Evolutionary conservation across 2,888 invertebrate genomes (phyloP), one percentile per base, ranked within the genome.

Genomic region (Hydroisotoma schaefferi): DNA sequence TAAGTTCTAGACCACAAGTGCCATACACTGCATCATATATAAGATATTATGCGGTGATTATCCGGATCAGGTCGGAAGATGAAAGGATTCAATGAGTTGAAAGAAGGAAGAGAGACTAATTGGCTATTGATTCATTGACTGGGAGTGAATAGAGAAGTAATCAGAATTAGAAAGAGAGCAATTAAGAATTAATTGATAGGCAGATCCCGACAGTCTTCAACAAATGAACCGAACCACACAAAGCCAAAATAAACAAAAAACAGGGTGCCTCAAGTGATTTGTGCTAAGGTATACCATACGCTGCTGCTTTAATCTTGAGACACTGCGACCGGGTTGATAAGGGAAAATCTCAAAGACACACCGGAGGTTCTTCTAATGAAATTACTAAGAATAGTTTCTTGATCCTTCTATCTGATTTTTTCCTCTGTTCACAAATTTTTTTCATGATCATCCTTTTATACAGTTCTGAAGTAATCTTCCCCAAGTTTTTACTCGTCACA

Each of bases 121-220:
- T 64, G 61, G 58, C 64, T 58, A 64, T 64, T 64, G 64, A 64
- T 64, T 64, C 64, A 64, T 58, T 61, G 64, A 64, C 56, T 29
- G 18, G 47, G 5, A 37, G 52, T 52, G 52, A 52, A 52, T 52
- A 52, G 52, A 52, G 52, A 61, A 64, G 58, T 59, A 65, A 65
- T 65, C 65, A 57, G 56, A 56, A 53, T 54, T 40, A 59, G 44
- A 66, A 66, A 61, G 61, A 52, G 63, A 63, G 61, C 66, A 66
- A 66, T 66, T 61, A 66, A 63, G 58, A 52, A 57, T 63, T 66
- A 66, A 66, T 66, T 63, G 63, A 63, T 66, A 48, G 59, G 22
- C 38, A 38, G 59, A 28, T n/a, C 43, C 54, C 40, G 43, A 43
- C 54, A 52, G 52, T 23, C 37, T 22, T 52, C 37, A 52, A 52